phyloP scores from a whole-genome alignment of 2,797 vertebrate genomes.

The Sphenodon punctatus region DNA sequence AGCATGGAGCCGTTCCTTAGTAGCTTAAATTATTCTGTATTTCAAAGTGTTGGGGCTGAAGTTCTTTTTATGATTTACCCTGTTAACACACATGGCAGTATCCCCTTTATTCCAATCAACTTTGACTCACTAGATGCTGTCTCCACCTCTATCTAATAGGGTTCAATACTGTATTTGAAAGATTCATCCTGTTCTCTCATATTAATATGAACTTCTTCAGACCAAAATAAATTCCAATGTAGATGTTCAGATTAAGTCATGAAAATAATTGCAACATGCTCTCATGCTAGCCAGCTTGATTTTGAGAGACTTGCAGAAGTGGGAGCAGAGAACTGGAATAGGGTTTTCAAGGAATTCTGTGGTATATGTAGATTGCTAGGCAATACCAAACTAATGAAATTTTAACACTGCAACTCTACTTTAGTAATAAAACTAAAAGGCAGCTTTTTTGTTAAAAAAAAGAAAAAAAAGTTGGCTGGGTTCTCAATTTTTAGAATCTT shows the following conservation, averaged over 20 bases:
- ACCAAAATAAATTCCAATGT: too few relatives aligned
- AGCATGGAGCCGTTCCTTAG: not conserved
- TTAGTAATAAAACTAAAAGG: not conserved
- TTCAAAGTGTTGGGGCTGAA: not conserved
- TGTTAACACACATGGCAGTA: not conserved
- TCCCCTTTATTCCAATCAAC: not conserved
- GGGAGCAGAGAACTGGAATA: not conserved
- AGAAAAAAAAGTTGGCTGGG: not conserved
- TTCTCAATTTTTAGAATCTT: not conserved
- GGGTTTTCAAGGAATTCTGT: too few relatives aligned
- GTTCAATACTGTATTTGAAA: not conserved
- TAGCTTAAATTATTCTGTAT: not conserved
- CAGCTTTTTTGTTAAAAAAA: not conserved
- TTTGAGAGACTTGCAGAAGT: not conserved
- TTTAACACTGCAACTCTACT: not conserved
- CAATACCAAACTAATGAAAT: not conserved
- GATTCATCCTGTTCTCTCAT: not conserved
- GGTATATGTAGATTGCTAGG: not conserved
- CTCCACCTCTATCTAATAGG: accelerated
- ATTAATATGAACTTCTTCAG: not conserved
- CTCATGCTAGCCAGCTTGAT: not conserved
- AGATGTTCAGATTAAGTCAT: too few relatives aligned
- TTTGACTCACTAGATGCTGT: not conserved
- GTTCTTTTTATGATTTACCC: not conserved
- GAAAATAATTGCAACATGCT: not conserved